Evolutionary conservation across 2,113 vertebrate genomes (phyloP), one percentile per base, ranked within the genome.

Genomic region (Trichomycterus rosablanca): DNA sequence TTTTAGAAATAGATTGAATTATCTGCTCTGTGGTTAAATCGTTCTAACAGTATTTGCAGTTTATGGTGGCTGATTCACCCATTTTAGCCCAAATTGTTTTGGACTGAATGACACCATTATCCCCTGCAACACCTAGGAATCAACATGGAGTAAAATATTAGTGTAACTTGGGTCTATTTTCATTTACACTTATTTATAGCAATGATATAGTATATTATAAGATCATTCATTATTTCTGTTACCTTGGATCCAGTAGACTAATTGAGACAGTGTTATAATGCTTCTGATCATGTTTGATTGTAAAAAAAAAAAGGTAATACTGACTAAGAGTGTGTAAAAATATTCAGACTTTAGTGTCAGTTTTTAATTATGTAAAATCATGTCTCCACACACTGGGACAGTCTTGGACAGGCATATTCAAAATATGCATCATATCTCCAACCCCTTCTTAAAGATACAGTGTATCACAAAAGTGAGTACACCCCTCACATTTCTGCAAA

Each of bases 91-190:
- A 67, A 19, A 45, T n/a, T 35, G 7, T 37, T 9, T 6, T 7
- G 49, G 66, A 66, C 45, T 82, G 77, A 15, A 24, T 60, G 43
- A 79, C 76, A 71, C 56, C 42, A 59, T 26, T 53, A 3, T 19
- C 52, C 0, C 68, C 64, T 35, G 69, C 67, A 19, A 19, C 16
- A 71, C 35, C 68, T 75, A 37, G 54, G 12, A n/a, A n/a, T n/a
- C n/a, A 7, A 30, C 39, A 37, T 43, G 30, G 4, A 26, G 39
- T 23, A 10, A n/a, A 30, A 30, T 30, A 30, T 30, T 30, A 30
- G 26, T 30, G 7, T 30, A 30, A 30, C 26, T 30, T 7, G 3
- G 26, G 7, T 30, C 26, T 4, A 4, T 3, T 30, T 30, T 30
- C 26, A 30, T 7, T 30, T 7, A 30, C 26, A 30, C 3, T 7